phyloP scores from a whole-genome alignment of 2,113 vertebrate species.

The Copsychus sechellarum region DNA sequence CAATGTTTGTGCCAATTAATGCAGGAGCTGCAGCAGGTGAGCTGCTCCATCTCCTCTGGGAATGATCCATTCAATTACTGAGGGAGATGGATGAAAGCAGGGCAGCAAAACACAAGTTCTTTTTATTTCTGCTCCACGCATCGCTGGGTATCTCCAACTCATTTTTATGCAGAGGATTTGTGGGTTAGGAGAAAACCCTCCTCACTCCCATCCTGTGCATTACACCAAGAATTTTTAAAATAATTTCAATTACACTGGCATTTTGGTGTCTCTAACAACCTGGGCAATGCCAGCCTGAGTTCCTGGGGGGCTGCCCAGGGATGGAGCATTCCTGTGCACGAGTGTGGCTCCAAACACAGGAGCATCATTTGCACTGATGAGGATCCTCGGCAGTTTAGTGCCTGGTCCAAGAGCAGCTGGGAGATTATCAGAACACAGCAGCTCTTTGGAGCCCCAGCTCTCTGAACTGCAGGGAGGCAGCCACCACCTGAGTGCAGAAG shows the following conservation, averaged over 20 bases:
- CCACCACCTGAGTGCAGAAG: background rate
- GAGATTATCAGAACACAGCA: background rate
- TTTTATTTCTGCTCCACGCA: background rate
- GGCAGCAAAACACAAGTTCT: conserved; percentile 15
- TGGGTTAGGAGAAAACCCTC: background rate
- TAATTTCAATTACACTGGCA: background rate
- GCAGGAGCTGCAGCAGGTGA: conserved; percentile 25
- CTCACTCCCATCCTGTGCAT: background rate
- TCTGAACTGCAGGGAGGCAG: too few relatives aligned
- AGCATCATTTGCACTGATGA: background rate
- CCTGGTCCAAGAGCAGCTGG: background rate
- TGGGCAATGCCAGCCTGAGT: background rate
- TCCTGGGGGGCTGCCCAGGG: background rate
- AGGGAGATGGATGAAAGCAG: background rate
- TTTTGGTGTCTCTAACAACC: background rate
- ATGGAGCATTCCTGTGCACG: background rate
- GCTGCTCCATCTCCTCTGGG: background rate
- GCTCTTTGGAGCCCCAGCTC: background rate
- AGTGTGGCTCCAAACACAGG: background rate
- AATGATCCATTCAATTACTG: background rate
- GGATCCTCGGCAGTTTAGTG: background rate
- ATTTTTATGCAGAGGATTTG: background rate
- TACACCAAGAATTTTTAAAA: background rate
- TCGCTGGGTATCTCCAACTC: background rate
- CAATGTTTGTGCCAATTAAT: background rate